Percentiles rank a stretch among this genome's conserved stretches.
Conservation (phyloP, 2,888 invertebrate genomes). For the Mycalesis mineus region DNA sequence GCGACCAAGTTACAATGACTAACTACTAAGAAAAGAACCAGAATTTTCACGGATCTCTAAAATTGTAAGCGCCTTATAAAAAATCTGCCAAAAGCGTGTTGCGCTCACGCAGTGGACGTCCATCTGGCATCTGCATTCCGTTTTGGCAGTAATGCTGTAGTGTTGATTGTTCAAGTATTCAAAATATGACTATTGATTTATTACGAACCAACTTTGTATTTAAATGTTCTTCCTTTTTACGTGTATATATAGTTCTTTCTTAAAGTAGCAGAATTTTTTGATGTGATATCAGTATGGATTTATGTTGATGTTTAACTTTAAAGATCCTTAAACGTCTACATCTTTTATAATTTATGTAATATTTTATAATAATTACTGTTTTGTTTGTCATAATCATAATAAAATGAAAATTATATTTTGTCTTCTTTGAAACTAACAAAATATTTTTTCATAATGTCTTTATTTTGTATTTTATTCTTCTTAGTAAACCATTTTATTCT, state of each 20-base stretch:
- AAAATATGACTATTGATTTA: constrained; percentile 5
- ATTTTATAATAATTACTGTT: too few species aligned
- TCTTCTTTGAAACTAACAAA: too few species aligned
- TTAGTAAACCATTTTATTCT: too few species aligned
- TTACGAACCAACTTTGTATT: not conserved
- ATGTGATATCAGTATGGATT: not conserved
- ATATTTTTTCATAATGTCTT: too few species aligned
- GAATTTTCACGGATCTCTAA: not conserved
- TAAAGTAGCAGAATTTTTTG: not conserved
- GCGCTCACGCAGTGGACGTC: constrained; percentile 1
- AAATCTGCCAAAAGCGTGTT: constrained; percentile 17
- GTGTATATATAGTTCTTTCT: not conserved
- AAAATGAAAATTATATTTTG: too few species aligned
- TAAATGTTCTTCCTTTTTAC: not conserved
- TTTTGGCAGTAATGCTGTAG: constrained; percentile 12
- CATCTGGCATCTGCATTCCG: constrained; percentile 11
- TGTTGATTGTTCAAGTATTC: constrained; percentile 12
- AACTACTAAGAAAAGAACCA: too few species aligned
- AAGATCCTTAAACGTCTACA: not conserved
- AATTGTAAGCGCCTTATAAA: not conserved
- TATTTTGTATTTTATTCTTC: too few species aligned
- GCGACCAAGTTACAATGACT: too few species aligned
- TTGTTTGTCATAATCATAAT: too few species aligned
- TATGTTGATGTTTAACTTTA: not conserved
- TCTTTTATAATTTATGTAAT: not conserved